Base-by-base conservation (phyloP, 2,797 vertebrate genomes). In the Muscicapa comitata region DNA sequence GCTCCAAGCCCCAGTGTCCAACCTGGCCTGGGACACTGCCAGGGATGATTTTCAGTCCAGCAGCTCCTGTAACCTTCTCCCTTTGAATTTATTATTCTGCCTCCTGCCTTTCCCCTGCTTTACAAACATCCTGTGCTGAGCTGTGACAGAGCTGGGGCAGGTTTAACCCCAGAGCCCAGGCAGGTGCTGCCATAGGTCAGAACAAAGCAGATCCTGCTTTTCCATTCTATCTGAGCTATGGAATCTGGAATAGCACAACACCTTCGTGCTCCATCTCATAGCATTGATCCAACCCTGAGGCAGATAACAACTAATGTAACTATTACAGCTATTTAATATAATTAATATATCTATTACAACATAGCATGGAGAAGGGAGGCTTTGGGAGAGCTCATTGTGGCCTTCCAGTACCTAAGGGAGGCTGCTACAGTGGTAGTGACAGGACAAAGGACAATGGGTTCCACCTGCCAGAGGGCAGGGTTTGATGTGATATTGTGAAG, bases 1-100 rank as follows among this genome's bases (percentile, higher is more conserved):
- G 55, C 42, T 77, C 42, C 55, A 2, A 35, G 40, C 14, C 33
- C 55, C 37, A 38, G 13, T 3, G 1, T 38, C 48, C 47, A 59
- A 1, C 47, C 38, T 45, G 28, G n/a, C n/a, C 42, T 55, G 1
- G 37, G 50, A 0, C n/a, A 28, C 23, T 63, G 0, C 58, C 43
- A 65, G 58, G 42, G n/a, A 24, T 29, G 14, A 70, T 43, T 76
- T 54, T 79, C n/a, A 48, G 51, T 66, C 24, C 43, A 62, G 72
- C 38, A 83, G 40, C 35, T 16, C 78, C 61, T 57, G 16, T 33
- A 90, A 35, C 35, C 37, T 66, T 29, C 45, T 66, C 31, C 17
- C 35, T 74, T 79, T 68, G 38, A 13, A 24, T 70, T 71, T 58
- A 25, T 65, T 57, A 14, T 47, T 42, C 47, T 85, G 35, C 23